A percentile compares a stretch with the other conserved stretches of the same genome.
Conservation (phyloP, 2,113 vertebrate species). For the Limanda limanda region DNA sequence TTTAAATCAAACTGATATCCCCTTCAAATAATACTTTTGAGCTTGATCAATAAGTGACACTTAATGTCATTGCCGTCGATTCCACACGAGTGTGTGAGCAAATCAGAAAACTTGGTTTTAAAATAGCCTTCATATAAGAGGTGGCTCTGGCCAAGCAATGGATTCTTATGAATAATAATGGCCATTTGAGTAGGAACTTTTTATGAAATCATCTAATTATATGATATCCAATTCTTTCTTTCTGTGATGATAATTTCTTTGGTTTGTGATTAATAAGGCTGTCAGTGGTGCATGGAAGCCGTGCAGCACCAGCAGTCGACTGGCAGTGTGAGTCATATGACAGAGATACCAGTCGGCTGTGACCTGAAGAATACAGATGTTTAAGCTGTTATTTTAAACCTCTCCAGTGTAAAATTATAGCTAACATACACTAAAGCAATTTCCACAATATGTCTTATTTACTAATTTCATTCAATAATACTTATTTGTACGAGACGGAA, state of each 20-base stretch:
- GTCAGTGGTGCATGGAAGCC: slow-evolving; percentile 23
- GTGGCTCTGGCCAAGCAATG: slow-evolving; percentile 32
- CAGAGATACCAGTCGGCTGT: slow-evolving; percentile 13
- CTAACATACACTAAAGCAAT: neutral
- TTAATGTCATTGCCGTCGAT: slow-evolving; percentile 9
- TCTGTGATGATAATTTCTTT: slow-evolving; percentile 54
- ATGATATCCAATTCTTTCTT: slow-evolving; percentile 53
- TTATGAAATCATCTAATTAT: slow-evolving; percentile 64
- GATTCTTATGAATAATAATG: slow-evolving; percentile 61
- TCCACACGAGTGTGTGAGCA: slow-evolving; percentile 13
- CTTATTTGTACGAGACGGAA: no score
- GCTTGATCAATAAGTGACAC: slow-evolving; percentile 27
- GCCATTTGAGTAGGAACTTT: slow-evolving; percentile 45
- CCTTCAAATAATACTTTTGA: slow-evolving; percentile 1
- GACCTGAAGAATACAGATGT: neutral
- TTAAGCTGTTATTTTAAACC: neutral
- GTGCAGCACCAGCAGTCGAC: slow-evolving; percentile 21
- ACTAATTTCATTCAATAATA: no score
- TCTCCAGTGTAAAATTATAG: neutral
- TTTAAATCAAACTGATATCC: slow-evolving; percentile 18
- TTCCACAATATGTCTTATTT: neutral
- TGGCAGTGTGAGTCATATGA: slow-evolving; percentile 22
- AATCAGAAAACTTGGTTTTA: slow-evolving; percentile 31
- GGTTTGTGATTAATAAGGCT: slow-evolving; percentile 52
- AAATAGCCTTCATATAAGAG: slow-evolving; percentile 34